phyloP scores from a whole-genome alignment of 2,113 vertebrate species.

The Melanerpes formicivorus region DNA sequence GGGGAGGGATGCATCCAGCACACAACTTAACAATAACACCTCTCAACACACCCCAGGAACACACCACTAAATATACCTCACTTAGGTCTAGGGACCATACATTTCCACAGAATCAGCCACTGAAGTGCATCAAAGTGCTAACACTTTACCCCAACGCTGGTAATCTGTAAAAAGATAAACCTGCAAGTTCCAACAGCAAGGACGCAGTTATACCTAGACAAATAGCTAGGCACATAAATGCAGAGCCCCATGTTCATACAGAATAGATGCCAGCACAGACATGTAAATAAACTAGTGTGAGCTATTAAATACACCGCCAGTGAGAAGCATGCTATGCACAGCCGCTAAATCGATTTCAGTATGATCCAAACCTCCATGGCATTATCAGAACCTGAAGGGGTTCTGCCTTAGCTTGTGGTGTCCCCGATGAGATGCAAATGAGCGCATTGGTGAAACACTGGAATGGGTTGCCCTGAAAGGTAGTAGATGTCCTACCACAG shows the following conservation, averaged over 20 bases:
- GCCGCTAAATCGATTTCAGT: not conserved
- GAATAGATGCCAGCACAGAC: not conserved
- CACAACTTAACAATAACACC: not conserved
- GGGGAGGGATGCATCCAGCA: not conserved
- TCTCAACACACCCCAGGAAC: not conserved
- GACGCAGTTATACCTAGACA: not conserved
- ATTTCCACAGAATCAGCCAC: not conserved
- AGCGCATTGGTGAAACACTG: not conserved
- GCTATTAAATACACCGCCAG: not conserved
- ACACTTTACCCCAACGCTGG: not conserved
- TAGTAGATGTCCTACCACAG: not conserved
- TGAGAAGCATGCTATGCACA: not conserved
- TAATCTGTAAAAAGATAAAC: not conserved
- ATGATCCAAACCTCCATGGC: not conserved
- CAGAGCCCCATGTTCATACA: not conserved
- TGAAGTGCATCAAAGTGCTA: not conserved
- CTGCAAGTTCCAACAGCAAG: not conserved
- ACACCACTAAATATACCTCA: not conserved
- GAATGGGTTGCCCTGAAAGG: not conserved
- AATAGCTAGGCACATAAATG: not conserved
- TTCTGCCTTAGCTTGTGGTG: not conserved
- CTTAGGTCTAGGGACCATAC: not conserved
- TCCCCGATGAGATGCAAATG: not conserved
- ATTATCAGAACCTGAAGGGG: not conserved
- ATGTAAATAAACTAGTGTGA: not conserved